Percentiles rank a stretch among this genome's conserved stretches.
Evolutionary conservation across 2,797 vertebrate genomes (phyloP).

Genomic region (Merluccius polli): DNA sequence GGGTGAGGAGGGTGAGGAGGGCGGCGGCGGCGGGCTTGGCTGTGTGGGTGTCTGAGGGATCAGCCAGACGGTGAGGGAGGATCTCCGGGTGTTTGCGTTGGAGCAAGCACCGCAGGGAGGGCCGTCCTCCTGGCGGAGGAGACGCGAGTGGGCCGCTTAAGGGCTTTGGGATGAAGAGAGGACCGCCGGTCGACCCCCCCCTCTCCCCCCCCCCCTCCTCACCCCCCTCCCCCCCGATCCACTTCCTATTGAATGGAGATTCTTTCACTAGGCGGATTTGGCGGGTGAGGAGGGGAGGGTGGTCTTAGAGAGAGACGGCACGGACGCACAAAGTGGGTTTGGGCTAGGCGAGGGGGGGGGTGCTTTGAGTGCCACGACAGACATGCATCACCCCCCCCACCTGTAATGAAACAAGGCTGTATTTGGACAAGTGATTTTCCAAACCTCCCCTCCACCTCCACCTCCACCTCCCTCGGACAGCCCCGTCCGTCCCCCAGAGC

Average conservation of each 20-base stretch:
- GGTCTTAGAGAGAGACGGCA: conserved; percentile 4
- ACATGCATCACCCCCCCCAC: conserved; percentile 47
- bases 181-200: too few relatives aligned
- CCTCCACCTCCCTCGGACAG: conserved; percentile 37
- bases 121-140: conserved; percentile 65
- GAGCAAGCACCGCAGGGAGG: conserved; percentile 60
- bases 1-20: too few relatives aligned
- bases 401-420: conserved; percentile 72
- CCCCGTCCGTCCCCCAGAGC: conserved; percentile 57
- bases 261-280: conserved; percentile 51
- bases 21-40: too few relatives aligned
- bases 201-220: too few relatives aligned
- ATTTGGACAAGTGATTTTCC: conserved; percentile 64
- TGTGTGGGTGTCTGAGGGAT: conserved; percentile 51
- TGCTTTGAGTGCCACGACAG: conserved; percentile 46
- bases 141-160: conserved; percentile 55
- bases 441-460: conserved; percentile 6
- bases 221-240: conserved; percentile 30
- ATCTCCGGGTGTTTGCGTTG: conserved; percentile 72
- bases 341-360: conserved; percentile 36
- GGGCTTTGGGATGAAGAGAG: conserved; percentile 61
- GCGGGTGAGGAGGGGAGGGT: not conserved
- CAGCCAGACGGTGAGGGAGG: conserved; percentile 35
- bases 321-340: conserved; percentile 34
- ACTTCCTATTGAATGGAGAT: conserved; percentile 68